Base-by-base conservation (phyloP, 2,888 invertebrate species). In the Miltochrista miniata region DNA sequence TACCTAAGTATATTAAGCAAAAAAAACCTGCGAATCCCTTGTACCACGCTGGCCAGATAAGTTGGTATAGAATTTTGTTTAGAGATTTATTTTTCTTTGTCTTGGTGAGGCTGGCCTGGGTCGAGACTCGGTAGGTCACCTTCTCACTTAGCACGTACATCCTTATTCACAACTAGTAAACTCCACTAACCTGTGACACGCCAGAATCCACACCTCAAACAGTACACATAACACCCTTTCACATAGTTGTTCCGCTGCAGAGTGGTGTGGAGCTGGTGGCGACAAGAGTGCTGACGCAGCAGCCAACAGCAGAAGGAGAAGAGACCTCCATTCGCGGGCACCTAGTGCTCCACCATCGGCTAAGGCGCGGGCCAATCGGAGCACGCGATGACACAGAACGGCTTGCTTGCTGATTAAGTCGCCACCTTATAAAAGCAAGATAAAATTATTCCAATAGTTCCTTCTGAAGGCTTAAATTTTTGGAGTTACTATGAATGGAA, bases 331-430 rank as follows among this genome's bases (percentile, higher is more conserved):
- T 7, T 98, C 98, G 65, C 96, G 96, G 14, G 96, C 93, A 44
- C 96, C 96, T 69, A 99, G 93, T 13, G 73, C 68, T 0, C 87
- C 91, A 35, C 83, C 74, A 40, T 80, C 89, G 0, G 85, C 92
- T 12, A 92, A 94, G 70, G 96, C 94, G 72, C 98, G 97, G 0
- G 98, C 91, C 3, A 97, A 95, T 30, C 98, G 93, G 36, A 98
- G 88, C 11, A 98, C 98, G 57, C 98, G 94, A 85, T 98, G 98
- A 83, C 98, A 98, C 0, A 98, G 92, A 2, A 99, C 96, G 0
- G 98, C 98, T 90, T 99, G 98, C 56, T 98, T 94, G 82, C 97
- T 97, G 65, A 97, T 97, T 7, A 96, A 95, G 82, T 98, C 98
- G 37, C 96, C 93, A 68, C 96, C 97, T 98, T 73, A 8, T 14